These are phyloP conservation scores for Arrhopalites spinosus DNA, from an alignment of 2,888 invertebrate species.

Conservation along the genomic window DNA sequence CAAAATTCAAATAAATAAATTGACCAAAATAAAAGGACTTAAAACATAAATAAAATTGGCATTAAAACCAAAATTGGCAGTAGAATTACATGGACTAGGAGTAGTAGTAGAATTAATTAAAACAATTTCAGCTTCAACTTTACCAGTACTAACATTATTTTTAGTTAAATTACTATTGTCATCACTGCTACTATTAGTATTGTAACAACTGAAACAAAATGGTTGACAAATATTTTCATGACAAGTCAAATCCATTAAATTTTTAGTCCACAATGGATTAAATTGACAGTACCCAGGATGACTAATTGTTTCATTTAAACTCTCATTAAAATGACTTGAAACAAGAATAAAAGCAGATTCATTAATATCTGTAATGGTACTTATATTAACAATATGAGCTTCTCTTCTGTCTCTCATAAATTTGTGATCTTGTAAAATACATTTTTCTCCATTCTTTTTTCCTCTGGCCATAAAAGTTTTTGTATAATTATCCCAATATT, in stretches of 20 bases:
- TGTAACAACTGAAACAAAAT: too few species aligned
- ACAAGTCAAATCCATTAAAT: background rate
- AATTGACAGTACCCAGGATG: background rate
- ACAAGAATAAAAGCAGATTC: background rate
- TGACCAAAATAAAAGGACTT: too few species aligned
- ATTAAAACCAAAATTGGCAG: too few species aligned
- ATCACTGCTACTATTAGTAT: too few species aligned
- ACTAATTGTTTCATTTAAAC: background rate
- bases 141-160: too few species aligned
- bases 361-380: background rate
- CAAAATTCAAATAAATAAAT: too few species aligned
- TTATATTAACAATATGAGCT: background rate
- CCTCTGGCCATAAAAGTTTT: background rate
- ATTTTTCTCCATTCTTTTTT: background rate
- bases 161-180: too few species aligned
- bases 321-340: background rate
- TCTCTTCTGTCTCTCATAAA: background rate
- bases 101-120: too few species aligned
- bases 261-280: conserved; percentile 6
- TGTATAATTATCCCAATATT: background rate
- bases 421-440: background rate
- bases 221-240: background rate
- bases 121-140: too few species aligned
- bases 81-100: too few species aligned
- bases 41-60: too few species aligned